These are phyloP conservation scores for Acropternis orthonyx DNA, from an alignment of 2,797 vertebrate genomes.

Conservation along the genomic window DNA sequence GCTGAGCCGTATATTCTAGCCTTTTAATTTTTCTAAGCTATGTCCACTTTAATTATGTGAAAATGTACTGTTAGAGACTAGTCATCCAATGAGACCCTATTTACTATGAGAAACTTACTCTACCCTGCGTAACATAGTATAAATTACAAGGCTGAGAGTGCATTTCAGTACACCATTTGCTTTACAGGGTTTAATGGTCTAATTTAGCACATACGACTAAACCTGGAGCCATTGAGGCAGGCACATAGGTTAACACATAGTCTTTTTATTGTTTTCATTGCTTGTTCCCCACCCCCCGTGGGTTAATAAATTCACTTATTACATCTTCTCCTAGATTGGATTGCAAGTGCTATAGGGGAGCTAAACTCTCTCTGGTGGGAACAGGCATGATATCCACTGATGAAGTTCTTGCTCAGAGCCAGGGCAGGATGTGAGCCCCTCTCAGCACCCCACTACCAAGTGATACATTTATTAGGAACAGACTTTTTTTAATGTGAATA, in stretches of 20 bases:
- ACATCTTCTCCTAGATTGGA: neutral
- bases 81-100: constrained; percentile 53
- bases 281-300: neutral
- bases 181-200: constrained; percentile 60
- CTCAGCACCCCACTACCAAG: neutral
- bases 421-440: neutral
- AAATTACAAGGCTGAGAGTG: constrained; percentile 40
- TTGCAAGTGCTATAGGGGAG: neutral
- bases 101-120: constrained; percentile 53
- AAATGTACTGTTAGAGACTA: constrained; percentile 56
- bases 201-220: constrained; percentile 30
- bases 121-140: constrained; percentile 24
- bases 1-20: constrained; percentile 61
- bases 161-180: constrained; percentile 36
- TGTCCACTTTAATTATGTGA: constrained; percentile 75
- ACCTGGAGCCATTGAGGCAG: neutral
- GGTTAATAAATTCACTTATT: constrained; percentile 16
- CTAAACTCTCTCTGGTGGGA: neutral
- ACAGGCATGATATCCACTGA: too few relatives aligned
- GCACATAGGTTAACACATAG: neutral
- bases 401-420: neutral
- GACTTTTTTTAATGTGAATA: neutral
- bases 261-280: constrained; percentile 19
- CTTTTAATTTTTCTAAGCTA: constrained; percentile 64
- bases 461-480: neutral